Percentiles rank a stretch among this genome's conserved stretches.
Conservation (phyloP, 2,113 vertebrate genomes). For the Lepisosteus osseus region DNA sequence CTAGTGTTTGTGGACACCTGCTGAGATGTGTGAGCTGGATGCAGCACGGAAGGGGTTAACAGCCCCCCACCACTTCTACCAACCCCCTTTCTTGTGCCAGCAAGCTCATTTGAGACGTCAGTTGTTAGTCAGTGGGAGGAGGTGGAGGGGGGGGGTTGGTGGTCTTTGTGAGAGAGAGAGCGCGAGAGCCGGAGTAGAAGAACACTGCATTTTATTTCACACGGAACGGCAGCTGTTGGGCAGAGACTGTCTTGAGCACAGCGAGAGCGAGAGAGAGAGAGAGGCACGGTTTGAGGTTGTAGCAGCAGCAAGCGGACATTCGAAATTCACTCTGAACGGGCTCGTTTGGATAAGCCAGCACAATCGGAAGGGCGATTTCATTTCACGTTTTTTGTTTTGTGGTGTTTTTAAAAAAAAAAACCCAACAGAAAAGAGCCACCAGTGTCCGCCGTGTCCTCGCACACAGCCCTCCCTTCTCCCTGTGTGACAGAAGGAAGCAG, state of each 20-base stretch:
- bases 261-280: constrained; percentile 33
- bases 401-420: constrained; percentile 21
- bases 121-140: constrained; percentile 57
- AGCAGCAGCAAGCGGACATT: constrained; percentile 52
- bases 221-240: constrained; percentile 61
- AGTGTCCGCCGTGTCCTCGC: constrained; percentile 20
- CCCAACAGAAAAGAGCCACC: constrained; percentile 16
- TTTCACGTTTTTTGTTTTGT: not conserved
- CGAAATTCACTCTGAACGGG: constrained; percentile 61
- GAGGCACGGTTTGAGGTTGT: constrained; percentile 35
- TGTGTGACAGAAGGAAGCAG: constrained; percentile 11
- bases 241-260: constrained; percentile 57
- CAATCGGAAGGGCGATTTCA: constrained; percentile 28
- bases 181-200: constrained; percentile 50
- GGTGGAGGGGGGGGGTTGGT: constrained; percentile 41
- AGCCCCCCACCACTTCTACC: not conserved
- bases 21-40: not conserved
- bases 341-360: constrained; percentile 62
- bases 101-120: constrained; percentile 61
- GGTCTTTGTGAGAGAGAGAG: constrained; percentile 48
- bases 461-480: not conserved
- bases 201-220: constrained; percentile 65
- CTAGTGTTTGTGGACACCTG: not conserved
- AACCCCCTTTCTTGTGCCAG: constrained; percentile 43
- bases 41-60: constrained; percentile 15